Percentiles rank a stretch among this genome's conserved stretches.
Evolutionary conservation across 2,888 invertebrate genomes (phyloP).

Genomic region (Gymnosoma rotundatum): DNA sequence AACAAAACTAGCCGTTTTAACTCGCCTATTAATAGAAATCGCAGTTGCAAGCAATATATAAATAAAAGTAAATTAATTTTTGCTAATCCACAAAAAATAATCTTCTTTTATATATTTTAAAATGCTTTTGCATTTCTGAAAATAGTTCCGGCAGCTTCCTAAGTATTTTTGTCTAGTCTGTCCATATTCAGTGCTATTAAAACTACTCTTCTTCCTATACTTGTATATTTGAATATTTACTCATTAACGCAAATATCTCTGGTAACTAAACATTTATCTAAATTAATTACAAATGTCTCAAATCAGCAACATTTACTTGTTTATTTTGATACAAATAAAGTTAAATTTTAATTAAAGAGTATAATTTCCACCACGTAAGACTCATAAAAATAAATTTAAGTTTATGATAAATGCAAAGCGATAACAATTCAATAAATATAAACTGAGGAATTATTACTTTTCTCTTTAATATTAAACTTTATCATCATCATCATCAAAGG

Average conservation of each 20-base stretch:
- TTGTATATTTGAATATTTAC: too few species aligned
- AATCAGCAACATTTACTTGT: constrained; percentile 38
- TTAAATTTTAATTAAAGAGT: constrained; percentile 60
- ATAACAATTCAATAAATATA: constrained; percentile 39
- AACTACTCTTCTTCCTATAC: too few species aligned
- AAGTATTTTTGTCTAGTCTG: too few species aligned
- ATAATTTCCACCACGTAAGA: constrained; percentile 53
- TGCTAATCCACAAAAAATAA: too few species aligned
- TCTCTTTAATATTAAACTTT: constrained; percentile 21
- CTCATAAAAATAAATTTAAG: constrained; percentile 56
- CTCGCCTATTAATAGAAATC: too few species aligned
- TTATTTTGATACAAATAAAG: constrained; percentile 33
- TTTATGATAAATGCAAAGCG: constrained; percentile 47
- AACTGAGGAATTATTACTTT: constrained; percentile 23
- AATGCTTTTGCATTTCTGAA: too few species aligned
- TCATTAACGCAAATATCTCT: neutral
- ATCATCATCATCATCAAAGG: neutral
- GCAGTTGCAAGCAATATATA: too few species aligned
- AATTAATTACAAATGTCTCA: constrained; percentile 20
- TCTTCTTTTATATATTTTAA: too few species aligned
- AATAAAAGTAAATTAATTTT: too few species aligned
- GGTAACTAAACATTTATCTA: constrained; percentile 2
- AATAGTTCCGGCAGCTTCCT: too few species aligned
- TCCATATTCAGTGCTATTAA: too few species aligned
- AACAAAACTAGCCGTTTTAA: too few species aligned